Base-by-base conservation (phyloP, 2,888 invertebrate genomes). In the Drosophila neutralis region DNA sequence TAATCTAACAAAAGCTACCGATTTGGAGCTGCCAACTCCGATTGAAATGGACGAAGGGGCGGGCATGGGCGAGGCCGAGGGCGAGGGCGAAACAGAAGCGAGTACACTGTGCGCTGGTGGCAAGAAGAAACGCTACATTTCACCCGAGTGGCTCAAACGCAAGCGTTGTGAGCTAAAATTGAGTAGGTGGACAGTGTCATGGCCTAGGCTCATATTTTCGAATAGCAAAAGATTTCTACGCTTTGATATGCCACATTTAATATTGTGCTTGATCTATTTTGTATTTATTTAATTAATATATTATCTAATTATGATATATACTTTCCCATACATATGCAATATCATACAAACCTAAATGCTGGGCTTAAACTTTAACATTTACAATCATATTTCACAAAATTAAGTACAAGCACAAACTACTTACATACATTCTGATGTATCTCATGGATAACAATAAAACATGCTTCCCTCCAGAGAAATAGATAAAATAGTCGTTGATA, bases 141-240 rank as follows among this genome's bases (percentile, higher is more conserved):
- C 92, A 66, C 91, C 92, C 61, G 92, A 89, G 76, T 92, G 92
- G 92, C 91, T 92, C 71, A 92, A 92, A 78, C 92, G 90, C 83
- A 92, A 92, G 81, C 90, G 91, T 87, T 92, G 92, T 90, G 91
- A 90, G 80, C 90, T 90, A 58, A 91, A 91, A 86, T 82, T 90
- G 73, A 92, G 91, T 92, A 91, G 78, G 91, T 91, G 69, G 15
- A 58, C 45, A 38, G 31, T 27, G 18, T 0, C 18, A 8, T 11
- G 35, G 24, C 6, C 24, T 8, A n/a, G 51, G 18, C 4, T 1
- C 21, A 2, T 18, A 27, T 29, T 51, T 11, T 7, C 15, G 15
- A n/a, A 13, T 45, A 42, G 21, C 21, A 45, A 21, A 4, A 13
- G 2, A 24, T 24, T 24, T 45, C 2, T 21, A 7, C 7, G 13